Conservation (phyloP, 1,140 invertebrate genomes). For the Drosophila auraria region DNA sequence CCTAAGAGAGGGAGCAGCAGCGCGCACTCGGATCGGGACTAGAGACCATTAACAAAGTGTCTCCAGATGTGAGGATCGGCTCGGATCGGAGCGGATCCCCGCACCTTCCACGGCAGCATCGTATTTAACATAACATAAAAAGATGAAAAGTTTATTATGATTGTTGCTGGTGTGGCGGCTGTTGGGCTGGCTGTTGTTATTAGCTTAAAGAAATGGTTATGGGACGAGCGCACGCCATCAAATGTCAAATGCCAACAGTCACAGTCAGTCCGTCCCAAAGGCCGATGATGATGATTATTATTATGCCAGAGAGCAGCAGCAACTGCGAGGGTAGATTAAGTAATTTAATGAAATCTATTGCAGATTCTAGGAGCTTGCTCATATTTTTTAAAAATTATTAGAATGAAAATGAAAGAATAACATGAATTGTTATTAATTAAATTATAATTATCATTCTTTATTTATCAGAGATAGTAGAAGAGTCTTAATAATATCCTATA, state of each 20-base stretch:
- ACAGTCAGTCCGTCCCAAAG: constrained; percentile 29
- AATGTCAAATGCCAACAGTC: constrained; percentile 75
- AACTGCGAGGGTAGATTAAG: constrained; percentile 4
- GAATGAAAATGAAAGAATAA: too few species aligned
- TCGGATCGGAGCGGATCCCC: constrained; percentile 3
- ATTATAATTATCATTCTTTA: background rate
- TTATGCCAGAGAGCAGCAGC: constrained; percentile 10
- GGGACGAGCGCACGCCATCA: constrained; percentile 72
- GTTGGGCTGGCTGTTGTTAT: constrained; percentile 61
- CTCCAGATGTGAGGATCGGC: constrained; percentile 76
- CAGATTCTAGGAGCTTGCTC: background rate
- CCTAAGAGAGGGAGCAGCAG: constrained; percentile 17
- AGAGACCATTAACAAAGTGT: constrained; percentile 79
- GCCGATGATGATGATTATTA: constrained; percentile 30
- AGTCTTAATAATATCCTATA: background rate
- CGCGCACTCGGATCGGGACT: constrained; percentile 12
- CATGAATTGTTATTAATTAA: background rate
- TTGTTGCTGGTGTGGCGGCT: constrained; percentile 51
- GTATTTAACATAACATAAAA: constrained; percentile 83
- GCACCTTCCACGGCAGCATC: constrained; percentile 54
- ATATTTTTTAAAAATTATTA: background rate
- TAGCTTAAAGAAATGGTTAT: constrained; percentile 80
- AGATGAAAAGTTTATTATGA: constrained; percentile 84
- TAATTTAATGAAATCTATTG: background rate
- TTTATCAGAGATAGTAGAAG: background rate